Conservation (phyloP, 1,140 invertebrate species). For the Achatina immaculata region DNA sequence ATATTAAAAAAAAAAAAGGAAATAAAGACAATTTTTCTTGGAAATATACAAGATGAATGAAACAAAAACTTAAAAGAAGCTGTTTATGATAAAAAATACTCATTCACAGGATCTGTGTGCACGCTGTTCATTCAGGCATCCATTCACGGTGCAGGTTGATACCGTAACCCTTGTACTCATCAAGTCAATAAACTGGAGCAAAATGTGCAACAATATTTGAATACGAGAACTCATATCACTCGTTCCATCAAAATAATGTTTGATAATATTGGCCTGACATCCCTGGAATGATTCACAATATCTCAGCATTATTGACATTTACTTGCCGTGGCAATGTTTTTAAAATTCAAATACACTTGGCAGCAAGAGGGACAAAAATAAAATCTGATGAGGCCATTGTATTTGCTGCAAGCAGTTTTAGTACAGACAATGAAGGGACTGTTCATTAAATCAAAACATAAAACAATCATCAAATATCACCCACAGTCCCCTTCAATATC, state of each 20-base stretch:
- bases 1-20: too few species aligned
- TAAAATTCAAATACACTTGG: neutral
- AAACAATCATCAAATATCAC: neutral
- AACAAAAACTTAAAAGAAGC: too few species aligned
- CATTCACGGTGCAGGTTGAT: neutral
- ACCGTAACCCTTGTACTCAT: neutral
- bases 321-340: neutral
- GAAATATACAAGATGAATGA: too few species aligned
- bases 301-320: neutral
- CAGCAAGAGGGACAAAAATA: neutral
- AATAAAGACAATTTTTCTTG: too few species aligned
- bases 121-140: neutral
- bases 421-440: neutral
- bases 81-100: too few species aligned
- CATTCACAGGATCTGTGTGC: neutral
- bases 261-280: neutral
- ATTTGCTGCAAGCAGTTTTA: neutral
- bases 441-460: neutral
- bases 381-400: neutral
- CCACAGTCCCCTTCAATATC: neutral
- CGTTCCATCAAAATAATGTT: neutral
- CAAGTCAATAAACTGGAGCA: neutral
- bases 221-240: neutral
- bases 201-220: neutral
- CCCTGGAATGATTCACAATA: slow-evolving; percentile 38